phyloP scores from a whole-genome alignment of 2,888 invertebrate genomes.

The Tromatobia lineatoria region DNA sequence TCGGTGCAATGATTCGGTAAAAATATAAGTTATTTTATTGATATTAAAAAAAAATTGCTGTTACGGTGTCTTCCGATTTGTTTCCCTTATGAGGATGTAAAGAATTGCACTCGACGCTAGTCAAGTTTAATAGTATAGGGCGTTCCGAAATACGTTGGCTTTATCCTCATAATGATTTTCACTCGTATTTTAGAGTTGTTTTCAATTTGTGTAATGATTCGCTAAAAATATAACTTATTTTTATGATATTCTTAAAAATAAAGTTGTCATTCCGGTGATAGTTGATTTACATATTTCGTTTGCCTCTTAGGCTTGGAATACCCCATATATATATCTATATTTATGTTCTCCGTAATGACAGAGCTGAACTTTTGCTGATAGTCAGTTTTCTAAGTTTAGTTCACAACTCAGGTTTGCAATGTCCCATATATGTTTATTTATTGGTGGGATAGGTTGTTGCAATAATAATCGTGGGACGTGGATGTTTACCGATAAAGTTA shows the following conservation, averaged over 20 bases:
- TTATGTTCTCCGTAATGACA: background rate
- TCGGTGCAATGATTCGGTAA: too few species aligned
- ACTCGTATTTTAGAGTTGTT: background rate
- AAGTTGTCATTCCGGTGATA: too few species aligned
- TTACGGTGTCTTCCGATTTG: too few species aligned
- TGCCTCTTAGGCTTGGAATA: too few species aligned
- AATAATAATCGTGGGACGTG: slow-evolving; percentile 21
- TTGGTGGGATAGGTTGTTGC: background rate
- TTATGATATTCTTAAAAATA: too few species aligned
- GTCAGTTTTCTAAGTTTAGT: background rate
- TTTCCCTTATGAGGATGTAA: too few species aligned
- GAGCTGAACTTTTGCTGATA: background rate
- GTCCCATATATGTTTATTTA: background rate
- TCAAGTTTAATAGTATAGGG: too few species aligned
- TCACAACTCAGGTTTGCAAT: background rate
- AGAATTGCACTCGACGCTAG: too few species aligned
- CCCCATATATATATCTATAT: background rate
- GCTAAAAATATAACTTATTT: too few species aligned
- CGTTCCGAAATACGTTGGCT: background rate
- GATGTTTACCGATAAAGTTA: slow-evolving; percentile 21
- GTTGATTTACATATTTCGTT: too few species aligned
- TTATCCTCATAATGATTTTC: background rate
- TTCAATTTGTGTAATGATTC: background rate
- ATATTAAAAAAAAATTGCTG: too few species aligned
- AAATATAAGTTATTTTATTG: too few species aligned